Conservation (phyloP, 2,113 vertebrate genomes). For the Plecotus auritus region DNA sequence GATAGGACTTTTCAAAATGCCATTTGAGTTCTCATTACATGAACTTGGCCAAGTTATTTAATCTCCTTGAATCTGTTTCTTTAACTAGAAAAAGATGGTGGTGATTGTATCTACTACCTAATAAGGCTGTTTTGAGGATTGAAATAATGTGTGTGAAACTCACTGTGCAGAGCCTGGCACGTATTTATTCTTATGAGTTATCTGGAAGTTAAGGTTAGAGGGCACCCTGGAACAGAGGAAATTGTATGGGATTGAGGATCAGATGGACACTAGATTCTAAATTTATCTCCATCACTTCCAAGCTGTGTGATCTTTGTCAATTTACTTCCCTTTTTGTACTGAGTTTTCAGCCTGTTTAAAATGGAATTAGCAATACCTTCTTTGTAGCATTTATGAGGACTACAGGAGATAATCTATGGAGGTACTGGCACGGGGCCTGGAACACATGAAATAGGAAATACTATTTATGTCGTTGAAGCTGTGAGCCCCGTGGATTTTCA, state of each 20-base stretch:
- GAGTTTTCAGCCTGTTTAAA: neutral
- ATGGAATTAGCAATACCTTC: neutral
- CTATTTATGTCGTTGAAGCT: neutral
- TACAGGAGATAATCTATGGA: neutral
- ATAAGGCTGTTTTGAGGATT: neutral
- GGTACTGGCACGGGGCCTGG: neutral
- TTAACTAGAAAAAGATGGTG: neutral
- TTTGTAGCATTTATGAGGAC: neutral
- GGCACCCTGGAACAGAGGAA: slow-evolving; percentile 26
- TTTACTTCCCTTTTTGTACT: neutral
- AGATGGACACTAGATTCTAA: slow-evolving; percentile 35
- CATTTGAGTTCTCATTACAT: neutral
- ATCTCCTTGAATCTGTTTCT: neutral
- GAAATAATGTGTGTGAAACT: neutral
- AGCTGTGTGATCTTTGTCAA: neutral
- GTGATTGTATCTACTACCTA: neutral
- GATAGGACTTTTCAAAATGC: neutral
- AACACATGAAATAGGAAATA: neutral
- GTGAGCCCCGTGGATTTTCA: neutral
- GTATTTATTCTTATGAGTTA: slow-evolving; percentile 9
- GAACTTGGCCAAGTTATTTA: neutral
- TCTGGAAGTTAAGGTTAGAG: neutral
- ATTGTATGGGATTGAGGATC: neutral
- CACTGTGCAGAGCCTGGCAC: neutral
- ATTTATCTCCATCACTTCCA: neutral